phyloP scores from a whole-genome alignment of 2,888 invertebrate genomes.

The Drosophila longiperda region DNA sequence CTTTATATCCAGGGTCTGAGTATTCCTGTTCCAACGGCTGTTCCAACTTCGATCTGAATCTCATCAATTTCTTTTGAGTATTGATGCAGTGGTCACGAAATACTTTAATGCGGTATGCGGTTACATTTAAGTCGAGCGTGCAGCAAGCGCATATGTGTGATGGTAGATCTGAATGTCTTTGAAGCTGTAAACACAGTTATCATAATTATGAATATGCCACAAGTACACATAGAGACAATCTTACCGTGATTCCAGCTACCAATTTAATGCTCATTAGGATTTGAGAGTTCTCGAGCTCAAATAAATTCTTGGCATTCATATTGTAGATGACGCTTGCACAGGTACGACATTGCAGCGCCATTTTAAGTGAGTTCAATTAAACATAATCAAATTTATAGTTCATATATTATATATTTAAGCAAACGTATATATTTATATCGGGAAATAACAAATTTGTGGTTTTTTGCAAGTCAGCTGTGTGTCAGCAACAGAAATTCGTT shows the following conservation, averaged over 20 bases:
- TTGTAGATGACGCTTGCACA: constrained; percentile 58
- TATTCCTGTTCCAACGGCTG: neutral
- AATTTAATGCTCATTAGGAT: constrained; percentile 40
- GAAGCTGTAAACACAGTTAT: constrained; percentile 28
- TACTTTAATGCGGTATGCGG: constrained; percentile 27
- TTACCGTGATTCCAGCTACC: constrained; percentile 48
- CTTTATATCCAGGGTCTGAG: neutral
- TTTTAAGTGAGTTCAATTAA: constrained; percentile 15
- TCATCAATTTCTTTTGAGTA: constrained; percentile 45
- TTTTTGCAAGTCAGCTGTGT: constrained; percentile 1
- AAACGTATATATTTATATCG: neutral
- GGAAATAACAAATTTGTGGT: neutral
- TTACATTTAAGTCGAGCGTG: constrained; percentile 52
- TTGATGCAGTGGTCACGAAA: constrained; percentile 57
- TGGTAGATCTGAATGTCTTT: constrained; percentile 40
- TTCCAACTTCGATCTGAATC: neutral
- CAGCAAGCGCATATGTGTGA: constrained; percentile 61
- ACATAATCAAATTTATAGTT: neutral
- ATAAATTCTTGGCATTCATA: constrained; percentile 54
- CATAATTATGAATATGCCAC: neutral
- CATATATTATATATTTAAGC: neutral
- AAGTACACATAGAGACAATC: neutral
- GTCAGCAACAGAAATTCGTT: neutral
- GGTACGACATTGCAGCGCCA: constrained; percentile 64
- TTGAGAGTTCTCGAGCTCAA: constrained; percentile 32